Base-by-base conservation (phyloP, 2,888 invertebrate species). In the Hypomecis atomaria region DNA sequence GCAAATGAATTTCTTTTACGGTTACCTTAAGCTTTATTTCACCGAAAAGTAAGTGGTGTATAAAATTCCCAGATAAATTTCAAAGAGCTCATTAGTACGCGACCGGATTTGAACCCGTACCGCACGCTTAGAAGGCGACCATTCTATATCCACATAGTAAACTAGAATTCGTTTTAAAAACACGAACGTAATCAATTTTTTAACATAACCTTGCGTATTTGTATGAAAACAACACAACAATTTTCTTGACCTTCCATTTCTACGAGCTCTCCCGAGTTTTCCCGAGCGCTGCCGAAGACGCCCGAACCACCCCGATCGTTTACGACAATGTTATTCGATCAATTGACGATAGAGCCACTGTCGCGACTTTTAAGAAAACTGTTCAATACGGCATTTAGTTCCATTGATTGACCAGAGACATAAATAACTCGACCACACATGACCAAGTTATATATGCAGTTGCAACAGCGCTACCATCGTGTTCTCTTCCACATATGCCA, bases 221-320 rank as follows among this genome's bases (percentile, higher is more conserved):
- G 13, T 52, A 50, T 52, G 11, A 10, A 34, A 37, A 42, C n/a
- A 40, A 23, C 49, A 10, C 11, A 36, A 9, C n/a, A 5, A 66
- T 57, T 62, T 68, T 64, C 62, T 54, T 52, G 49, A 59, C 42
- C 66, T 23, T 67, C 48, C 11, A 62, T 76, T 72, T 71, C 67
- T 65, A 62, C 70, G 71, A 66, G 58, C 9, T 54, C 45, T 62
- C 55, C 69, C 78, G 78, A 79, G 48, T 50, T 44, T 45, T 40
- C 45, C 71, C 81, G 81, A 79, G 54, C 9, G 13, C 9, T 23
- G 37, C 56, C 71, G 69, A 67, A 48, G 49, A 23, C 38, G 9
- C 10, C 38, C 69, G 67, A 67, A 60, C 54, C n/a, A 44, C n/a
- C n/a, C 55, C 59, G 58, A 54, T 40, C 61, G 56, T 52, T 40